Evolutionary conservation across 23 tunicate genomes (phyloP).

Genomic region (Halocynthia roretzi): DNA sequence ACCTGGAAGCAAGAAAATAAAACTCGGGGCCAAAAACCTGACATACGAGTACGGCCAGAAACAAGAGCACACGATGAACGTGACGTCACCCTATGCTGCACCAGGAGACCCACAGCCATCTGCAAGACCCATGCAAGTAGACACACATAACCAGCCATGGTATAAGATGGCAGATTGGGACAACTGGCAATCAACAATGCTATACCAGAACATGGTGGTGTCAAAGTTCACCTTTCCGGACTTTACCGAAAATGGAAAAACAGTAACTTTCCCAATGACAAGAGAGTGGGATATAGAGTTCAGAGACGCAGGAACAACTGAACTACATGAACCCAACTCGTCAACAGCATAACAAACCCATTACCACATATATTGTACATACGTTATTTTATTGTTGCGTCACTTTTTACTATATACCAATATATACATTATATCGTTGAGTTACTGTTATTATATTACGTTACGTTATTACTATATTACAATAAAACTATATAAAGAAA

Average conservation of each 20-base stretch:
- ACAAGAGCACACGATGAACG: background rate
- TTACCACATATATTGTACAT: too few relatives aligned
- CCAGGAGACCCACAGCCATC: background rate
- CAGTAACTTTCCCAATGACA: background rate
- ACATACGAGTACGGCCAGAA: background rate
- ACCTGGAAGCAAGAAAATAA: constrained; percentile 1
- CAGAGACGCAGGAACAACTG: background rate
- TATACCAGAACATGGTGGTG: background rate
- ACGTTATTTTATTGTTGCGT: too few relatives aligned
- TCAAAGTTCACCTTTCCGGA: background rate
- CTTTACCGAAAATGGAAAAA: background rate
- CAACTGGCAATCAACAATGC: background rate
- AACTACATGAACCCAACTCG: background rate
- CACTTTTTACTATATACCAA: too few relatives aligned
- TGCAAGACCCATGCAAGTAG: too few relatives aligned
- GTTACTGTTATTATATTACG: too few relatives aligned
- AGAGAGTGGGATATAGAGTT: background rate
- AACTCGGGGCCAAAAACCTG: background rate
- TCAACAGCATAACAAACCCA: too few relatives aligned
- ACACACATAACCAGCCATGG: background rate
- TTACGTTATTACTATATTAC: too few relatives aligned
- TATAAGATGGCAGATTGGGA: background rate
- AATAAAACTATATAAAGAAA: too few relatives aligned
- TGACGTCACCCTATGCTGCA: background rate
- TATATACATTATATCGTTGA: too few relatives aligned